Conservation (phyloP, 1,140 invertebrate species). For the Contarinia nasturtii region DNA sequence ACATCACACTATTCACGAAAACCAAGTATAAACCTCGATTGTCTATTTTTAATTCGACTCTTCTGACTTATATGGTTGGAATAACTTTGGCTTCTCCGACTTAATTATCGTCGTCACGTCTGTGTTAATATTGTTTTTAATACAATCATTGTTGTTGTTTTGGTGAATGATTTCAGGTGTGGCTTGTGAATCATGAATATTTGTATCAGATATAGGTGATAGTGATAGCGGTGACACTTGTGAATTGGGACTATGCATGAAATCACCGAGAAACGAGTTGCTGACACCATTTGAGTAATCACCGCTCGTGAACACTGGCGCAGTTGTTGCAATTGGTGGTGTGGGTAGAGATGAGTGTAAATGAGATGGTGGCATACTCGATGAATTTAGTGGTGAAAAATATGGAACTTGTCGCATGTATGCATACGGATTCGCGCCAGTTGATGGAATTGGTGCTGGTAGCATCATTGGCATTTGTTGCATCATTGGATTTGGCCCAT, state of each 20-base stretch:
- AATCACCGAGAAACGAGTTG: neutral
- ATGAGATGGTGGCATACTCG: conserved; percentile 14
- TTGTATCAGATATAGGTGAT: conserved; percentile 19
- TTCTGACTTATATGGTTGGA: conserved; percentile 49
- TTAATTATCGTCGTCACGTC: conserved; percentile 13
- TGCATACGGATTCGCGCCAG: conserved; percentile 16
- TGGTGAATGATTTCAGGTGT: conserved; percentile 10
- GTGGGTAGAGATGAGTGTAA: conserved; percentile 23
- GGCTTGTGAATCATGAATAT: conserved; percentile 18
- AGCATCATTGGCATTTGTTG: conserved; percentile 26
- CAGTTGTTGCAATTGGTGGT: conserved; percentile 9
- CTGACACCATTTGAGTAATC: conserved; percentile 5
- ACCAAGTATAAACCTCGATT: too few relatives aligned
- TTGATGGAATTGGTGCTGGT: conserved; percentile 20
- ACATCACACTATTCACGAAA: too few relatives aligned
- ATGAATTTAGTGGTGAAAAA: conserved; percentile 24
- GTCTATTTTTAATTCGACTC: too few relatives aligned
- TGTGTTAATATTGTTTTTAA: too few relatives aligned
- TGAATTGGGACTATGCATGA: conserved; percentile 18
- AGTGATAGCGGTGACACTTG: conserved; percentile 22
- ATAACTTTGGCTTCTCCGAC: conserved; percentile 37
- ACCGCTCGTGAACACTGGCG: conserved; percentile 5
- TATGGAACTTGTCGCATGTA: conserved; percentile 24
- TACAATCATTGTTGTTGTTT: conserved; percentile 10
- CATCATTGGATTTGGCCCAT: conserved; percentile 30